These are phyloP conservation scores for Saimiri boliviensis DNA, from an alignment of 2,113 vertebrate species.

Conservation along the genomic window DNA sequence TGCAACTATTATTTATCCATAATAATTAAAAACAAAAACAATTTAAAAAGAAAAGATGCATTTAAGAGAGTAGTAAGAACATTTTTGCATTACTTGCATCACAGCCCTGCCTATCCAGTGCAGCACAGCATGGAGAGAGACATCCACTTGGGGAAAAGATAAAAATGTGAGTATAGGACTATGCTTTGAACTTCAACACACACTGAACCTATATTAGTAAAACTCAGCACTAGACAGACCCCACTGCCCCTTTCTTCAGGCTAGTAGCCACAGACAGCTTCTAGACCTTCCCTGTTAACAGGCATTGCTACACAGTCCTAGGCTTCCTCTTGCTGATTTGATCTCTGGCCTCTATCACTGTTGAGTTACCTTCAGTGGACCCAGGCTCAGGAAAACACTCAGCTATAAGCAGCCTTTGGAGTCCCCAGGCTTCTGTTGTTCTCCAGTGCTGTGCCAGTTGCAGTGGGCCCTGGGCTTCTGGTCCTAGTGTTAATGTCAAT, in stretches of 20 bases:
- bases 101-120: background rate
- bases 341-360: background rate
- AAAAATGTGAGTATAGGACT: background rate
- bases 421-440: background rate
- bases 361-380: background rate
- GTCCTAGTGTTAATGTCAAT: background rate
- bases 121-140: background rate
- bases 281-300: background rate
- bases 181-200: background rate
- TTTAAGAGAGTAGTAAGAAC: background rate
- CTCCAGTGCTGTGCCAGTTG: background rate
- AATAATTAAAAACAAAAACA: too few species aligned
- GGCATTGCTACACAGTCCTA: background rate
- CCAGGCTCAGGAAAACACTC: background rate
- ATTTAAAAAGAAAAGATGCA: background rate
- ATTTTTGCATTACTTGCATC: background rate
- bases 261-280: background rate
- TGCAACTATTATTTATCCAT: too few species aligned
- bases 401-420: background rate
- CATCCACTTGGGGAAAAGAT: background rate
- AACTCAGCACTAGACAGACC: background rate
- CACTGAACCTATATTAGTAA: background rate
- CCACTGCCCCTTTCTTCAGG: background rate
- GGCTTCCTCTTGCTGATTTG: background rate
- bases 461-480: background rate